Base-by-base conservation (phyloP, 2,888 invertebrate genomes). In the Pammene fasciana region DNA sequence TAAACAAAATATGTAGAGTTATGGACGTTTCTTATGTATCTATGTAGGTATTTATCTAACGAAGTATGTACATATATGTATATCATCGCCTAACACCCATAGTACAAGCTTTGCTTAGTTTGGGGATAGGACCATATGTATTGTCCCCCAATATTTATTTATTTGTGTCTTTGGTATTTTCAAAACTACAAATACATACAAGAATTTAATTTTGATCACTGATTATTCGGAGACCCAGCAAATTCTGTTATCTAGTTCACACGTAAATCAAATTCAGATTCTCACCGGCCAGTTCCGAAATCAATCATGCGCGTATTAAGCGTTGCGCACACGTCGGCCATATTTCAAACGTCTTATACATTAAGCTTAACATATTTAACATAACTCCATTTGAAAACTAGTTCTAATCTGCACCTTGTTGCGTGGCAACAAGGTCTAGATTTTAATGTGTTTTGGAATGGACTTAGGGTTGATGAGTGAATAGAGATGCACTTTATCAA, bases 291-390 rank as follows among this genome's bases (percentile, higher is more conserved):
- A 73, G 75, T 82, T 83, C 78, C 77, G 83, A 84, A 86, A 91
- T 91, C 90, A 86, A 92, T 92, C 92, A 90, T 85, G 80, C 82
- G 77, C 85, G 87, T 86, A 89, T 89, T 89, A 88, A 85, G 82
- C 79, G 82, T 85, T 86, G 86, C 78, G 79, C 74, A 75, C 77
- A 84, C 81, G 86, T 79, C 85, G 77, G 86, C 90, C 87, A 90
- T 92, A 91, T 88, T 86, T 92, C 91, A 92, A 86, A 81, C 84
- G 90, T 90, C 91, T n/a, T 88, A 90, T 92, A 90, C 90, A 86
- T 82, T 79, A 76, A 86, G 85, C 34, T 34, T 34, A 8, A 54
- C 54, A 34, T 34, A 54, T 34, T 0, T 34, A 8, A 1, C 13
- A 1, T 54, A 54, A 34, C 7, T 54, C 34, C 3, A 7, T 54